Evolutionary conservation across 2,113 vertebrate genomes (phyloP).

Genomic region (Petroica traversi): DNA sequence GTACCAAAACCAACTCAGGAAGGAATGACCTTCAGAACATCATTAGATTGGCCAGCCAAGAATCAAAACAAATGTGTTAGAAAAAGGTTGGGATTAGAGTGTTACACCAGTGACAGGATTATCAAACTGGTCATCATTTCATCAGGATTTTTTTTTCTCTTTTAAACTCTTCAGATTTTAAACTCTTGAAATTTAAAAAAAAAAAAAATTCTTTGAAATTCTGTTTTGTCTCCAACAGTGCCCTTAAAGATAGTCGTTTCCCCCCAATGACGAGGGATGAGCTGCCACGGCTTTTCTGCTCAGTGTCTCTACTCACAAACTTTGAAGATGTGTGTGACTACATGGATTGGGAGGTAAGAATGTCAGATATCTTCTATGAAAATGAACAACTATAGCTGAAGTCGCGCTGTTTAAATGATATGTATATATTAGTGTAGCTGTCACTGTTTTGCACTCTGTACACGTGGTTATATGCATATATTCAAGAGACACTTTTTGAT

Average conservation of each 20-base stretch:
- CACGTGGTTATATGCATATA: not conserved
- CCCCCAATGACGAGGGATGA: constrained; percentile 99
- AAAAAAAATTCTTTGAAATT: constrained; percentile 54
- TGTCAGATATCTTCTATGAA: not conserved
- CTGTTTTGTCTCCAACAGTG: constrained; percentile 83
- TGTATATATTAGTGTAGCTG: not conserved
- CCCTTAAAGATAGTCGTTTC: constrained; percentile 99
- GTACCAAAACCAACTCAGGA: not conserved
- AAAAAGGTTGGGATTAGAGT: not conserved
- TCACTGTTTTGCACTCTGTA: not conserved
- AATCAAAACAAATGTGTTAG: not conserved
- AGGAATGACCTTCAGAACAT: not conserved
- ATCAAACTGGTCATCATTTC: constrained; percentile 1
- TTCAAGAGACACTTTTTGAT: not conserved
- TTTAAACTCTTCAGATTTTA: constrained; percentile 35
- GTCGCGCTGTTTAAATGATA: not conserved
- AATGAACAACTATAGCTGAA: not conserved
- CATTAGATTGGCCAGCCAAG: not conserved
- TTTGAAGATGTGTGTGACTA: constrained; percentile 99
- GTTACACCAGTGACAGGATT: not conserved
- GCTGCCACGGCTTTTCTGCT: constrained; percentile 99
- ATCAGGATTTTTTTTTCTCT: not conserved
- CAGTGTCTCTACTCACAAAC: constrained; percentile 99
- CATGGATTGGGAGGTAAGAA: constrained; percentile 99
- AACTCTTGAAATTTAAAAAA: not conserved